A percentile compares a stretch with the other conserved stretches of the same genome.
phyloP scores from a whole-genome alignment of 2,888 invertebrate species.

The Crossocerus cetratus region DNA sequence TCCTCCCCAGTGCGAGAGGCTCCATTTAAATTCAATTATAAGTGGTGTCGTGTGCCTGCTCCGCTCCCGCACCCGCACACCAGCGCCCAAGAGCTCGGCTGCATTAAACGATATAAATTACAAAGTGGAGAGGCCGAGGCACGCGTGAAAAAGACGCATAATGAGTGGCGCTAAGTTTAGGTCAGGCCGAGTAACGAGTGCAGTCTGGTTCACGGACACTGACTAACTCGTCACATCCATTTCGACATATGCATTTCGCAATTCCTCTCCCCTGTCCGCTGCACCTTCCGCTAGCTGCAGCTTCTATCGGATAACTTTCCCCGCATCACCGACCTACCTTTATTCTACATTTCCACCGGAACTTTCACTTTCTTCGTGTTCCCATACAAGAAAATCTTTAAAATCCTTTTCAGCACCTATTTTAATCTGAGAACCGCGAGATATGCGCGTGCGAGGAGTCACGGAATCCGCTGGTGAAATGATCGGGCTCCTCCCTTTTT shows the following conservation, averaged over 20 bases:
- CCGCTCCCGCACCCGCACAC: no score
- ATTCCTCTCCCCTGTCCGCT: constrained; percentile 55
- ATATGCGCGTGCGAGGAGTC: neutral
- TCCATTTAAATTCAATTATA: constrained; percentile 53
- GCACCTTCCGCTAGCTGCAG: constrained; percentile 17
- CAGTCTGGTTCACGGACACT: constrained; percentile 52
- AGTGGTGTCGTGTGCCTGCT: constrained; percentile 38
- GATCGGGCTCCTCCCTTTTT: neutral
- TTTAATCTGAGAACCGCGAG: neutral
- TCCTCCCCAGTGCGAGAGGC: constrained; percentile 4
- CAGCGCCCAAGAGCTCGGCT: constrained; percentile 35
- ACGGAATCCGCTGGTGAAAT: neutral
- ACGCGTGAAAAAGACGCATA: constrained; percentile 51
- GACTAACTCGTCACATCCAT: constrained; percentile 62
- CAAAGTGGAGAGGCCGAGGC: constrained; percentile 24
- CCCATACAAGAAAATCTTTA: neutral
- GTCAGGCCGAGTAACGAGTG: constrained; percentile 44
- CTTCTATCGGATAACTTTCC: constrained; percentile 28
- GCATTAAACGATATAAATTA: constrained; percentile 55
- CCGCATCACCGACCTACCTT: constrained; percentile 23
- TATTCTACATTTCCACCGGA: neutral
- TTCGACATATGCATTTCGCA: constrained; percentile 45
- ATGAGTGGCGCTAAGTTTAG: constrained; percentile 52
- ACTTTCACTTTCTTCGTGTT: neutral
- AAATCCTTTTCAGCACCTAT: neutral